phyloP scores from a whole-genome alignment of 1,140 invertebrate species.

The Drosophila pandora region DNA sequence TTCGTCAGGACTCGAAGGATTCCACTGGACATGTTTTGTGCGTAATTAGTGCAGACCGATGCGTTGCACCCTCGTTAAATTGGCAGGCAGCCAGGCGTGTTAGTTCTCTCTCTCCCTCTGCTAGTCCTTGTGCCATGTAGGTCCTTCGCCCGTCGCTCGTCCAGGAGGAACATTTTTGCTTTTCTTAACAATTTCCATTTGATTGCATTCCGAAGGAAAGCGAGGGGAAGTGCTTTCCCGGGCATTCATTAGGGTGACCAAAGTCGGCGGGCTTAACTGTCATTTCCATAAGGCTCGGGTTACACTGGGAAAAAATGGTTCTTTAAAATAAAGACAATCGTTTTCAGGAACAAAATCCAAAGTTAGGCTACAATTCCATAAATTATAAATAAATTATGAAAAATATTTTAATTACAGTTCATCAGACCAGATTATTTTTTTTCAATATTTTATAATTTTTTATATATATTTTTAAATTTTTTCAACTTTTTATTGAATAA shows the following conservation, averaged over 20 bases:
- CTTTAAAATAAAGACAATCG: too few relatives aligned
- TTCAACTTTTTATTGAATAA: too few relatives aligned
- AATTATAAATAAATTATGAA: too few relatives aligned
- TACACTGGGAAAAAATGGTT: not conserved
- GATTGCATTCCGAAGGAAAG: constrained; percentile 64
- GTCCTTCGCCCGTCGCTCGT: too few relatives aligned
- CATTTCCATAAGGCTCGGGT: constrained; percentile 62
- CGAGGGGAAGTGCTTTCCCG: constrained; percentile 14
- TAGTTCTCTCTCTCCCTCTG: not conserved
- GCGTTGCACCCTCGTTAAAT: constrained; percentile 41
- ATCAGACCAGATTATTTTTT: too few relatives aligned
- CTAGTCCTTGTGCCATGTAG: not conserved
- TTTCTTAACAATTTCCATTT: constrained; percentile 81
- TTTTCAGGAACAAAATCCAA: not conserved
- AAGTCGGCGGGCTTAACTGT: constrained; percentile 66
- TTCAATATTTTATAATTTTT: too few relatives aligned
- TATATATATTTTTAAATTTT: too few relatives aligned
- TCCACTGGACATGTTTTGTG: constrained; percentile 65
- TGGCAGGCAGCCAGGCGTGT: constrained; percentile 55
- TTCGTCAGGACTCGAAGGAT: constrained; percentile 6
- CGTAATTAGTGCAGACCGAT: constrained; percentile 71
- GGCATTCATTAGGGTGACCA: constrained; percentile 73
- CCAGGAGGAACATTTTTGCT: constrained; percentile 29
- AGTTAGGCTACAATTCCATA: too few relatives aligned
- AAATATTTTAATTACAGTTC: too few relatives aligned